Percentiles rank a stretch among this genome's conserved stretches.
These are phyloP conservation scores for Pocota personata DNA, from an alignment of 2,888 invertebrate species.

Conservation along the genomic window DNA sequence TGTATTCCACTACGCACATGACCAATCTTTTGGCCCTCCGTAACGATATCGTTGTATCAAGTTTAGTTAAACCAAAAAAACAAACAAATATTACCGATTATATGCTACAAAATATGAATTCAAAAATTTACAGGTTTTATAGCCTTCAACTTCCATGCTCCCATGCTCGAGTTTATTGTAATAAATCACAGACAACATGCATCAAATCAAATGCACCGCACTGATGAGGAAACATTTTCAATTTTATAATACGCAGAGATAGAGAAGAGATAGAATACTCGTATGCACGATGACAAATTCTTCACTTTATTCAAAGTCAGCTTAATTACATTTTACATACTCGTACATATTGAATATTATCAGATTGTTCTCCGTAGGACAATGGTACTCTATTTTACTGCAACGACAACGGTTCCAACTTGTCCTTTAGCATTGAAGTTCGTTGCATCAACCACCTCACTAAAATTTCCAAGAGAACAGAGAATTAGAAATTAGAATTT, in stretches of 20 bases:
- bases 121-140: too few relatives aligned
- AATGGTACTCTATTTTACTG: conserved; percentile 57
- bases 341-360: neutral
- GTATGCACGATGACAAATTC: neutral
- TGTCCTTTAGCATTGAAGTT: conserved; percentile 77
- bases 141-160: too few relatives aligned
- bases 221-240: too few relatives aligned
- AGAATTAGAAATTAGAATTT: neutral
- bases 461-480: conserved; percentile 51
- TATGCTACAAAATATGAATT: conserved; percentile 34
- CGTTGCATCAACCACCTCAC: conserved; percentile 76
- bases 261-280: too few relatives aligned
- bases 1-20: too few relatives aligned
- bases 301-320: neutral
- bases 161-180: too few relatives aligned
- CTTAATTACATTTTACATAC: neutral
- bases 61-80: too few relatives aligned
- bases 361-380: neutral
- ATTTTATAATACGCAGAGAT: too few relatives aligned
- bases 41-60: too few relatives aligned
- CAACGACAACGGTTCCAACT: conserved; percentile 80
- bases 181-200: too few relatives aligned
- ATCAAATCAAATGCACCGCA: too few relatives aligned
- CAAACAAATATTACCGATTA: conserved; percentile 37
- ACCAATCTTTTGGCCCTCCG: too few relatives aligned